Percentiles rank a stretch among this genome's conserved stretches.
phyloP scores from a whole-genome alignment of 2,797 vertebrate genomes.

The Labroides dimidiatus region DNA sequence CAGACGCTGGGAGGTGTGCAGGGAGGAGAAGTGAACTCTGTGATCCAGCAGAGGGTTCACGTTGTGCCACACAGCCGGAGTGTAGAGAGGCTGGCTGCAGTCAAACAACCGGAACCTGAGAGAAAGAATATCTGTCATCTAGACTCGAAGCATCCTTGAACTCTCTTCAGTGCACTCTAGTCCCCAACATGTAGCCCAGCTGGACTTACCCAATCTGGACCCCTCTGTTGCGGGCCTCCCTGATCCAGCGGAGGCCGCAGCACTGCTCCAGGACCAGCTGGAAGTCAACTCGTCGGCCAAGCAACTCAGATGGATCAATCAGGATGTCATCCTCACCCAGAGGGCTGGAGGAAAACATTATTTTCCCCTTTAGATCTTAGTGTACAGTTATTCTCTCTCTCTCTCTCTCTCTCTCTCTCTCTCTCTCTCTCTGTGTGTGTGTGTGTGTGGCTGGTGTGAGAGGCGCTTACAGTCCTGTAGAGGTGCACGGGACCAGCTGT shows the following conservation, averaged over 20 bases:
- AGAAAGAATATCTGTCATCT: neutral
- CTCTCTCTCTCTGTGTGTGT: too few species aligned
- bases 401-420: too few species aligned
- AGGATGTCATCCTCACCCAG: constrained; percentile 88
- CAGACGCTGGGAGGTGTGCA: constrained; percentile 84
- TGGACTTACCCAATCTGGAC: constrained; percentile 87
- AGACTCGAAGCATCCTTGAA: too few species aligned
- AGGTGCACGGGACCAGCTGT: constrained; percentile 84
- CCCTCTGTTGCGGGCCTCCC: constrained; percentile 83
- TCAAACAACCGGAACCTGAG: constrained; percentile 88
- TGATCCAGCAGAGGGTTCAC: constrained; percentile 88
- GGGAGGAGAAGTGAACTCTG: constrained; percentile 83
- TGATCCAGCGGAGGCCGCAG: constrained; percentile 89
- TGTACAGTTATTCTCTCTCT: neutral
- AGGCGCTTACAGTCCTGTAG: constrained; percentile 84
- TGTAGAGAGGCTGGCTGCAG: constrained; percentile 83
- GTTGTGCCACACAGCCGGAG: constrained; percentile 87
- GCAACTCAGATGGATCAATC: constrained; percentile 87
- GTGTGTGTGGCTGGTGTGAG: constrained; percentile 12
- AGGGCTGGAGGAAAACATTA: constrained; percentile 66
- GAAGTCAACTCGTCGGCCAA: constrained; percentile 88
- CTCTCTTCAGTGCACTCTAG: too few species aligned
- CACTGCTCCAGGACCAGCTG: constrained; percentile 86
- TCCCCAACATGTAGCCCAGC: too few species aligned
- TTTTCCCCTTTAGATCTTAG: neutral